phyloP scores from a whole-genome alignment of 2,888 invertebrate species.

The Dynastes maya region DNA sequence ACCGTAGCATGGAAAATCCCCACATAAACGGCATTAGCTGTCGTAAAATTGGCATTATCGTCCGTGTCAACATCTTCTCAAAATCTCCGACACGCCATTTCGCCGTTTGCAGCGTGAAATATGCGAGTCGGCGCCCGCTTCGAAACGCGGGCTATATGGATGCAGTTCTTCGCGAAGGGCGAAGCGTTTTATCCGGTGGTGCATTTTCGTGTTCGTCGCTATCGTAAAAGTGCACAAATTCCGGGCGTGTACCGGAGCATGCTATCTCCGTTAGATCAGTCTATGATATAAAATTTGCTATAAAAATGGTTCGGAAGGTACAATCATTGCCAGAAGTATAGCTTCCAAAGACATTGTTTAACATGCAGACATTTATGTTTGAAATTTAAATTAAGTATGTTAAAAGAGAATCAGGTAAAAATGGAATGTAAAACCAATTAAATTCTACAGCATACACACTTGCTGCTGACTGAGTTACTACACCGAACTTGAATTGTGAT shows the following conservation, averaged over 20 bases:
- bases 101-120: slow-evolving; percentile 14
- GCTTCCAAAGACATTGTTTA: not conserved
- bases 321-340: not conserved
- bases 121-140: slow-evolving; percentile 1
- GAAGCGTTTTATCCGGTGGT: slow-evolving; percentile 17
- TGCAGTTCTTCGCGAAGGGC: not conserved
- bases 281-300: slow-evolving; percentile 32
- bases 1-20: slow-evolving; percentile 38
- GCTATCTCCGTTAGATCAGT: slow-evolving; percentile 13
- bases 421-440: too few relatives aligned
- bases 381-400: too few relatives aligned
- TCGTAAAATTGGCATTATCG: slow-evolving; percentile 45
- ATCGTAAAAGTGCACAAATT: slow-evolving; percentile 32
- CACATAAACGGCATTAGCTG: slow-evolving; percentile 43
- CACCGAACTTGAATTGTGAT: too few relatives aligned
- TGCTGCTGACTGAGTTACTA: too few relatives aligned
- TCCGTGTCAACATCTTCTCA: slow-evolving; percentile 45
- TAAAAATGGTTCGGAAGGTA: slow-evolving; percentile 31
- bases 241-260: not conserved
- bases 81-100: slow-evolving; percentile 42
- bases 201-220: slow-evolving; percentile 30
- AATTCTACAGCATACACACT: too few relatives aligned
- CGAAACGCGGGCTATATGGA: not conserved
- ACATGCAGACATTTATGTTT: not conserved
- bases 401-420: too few relatives aligned